These are phyloP conservation scores for Anodontia alba DNA, from an alignment of 2,888 invertebrate species.

Conservation along the genomic window DNA sequence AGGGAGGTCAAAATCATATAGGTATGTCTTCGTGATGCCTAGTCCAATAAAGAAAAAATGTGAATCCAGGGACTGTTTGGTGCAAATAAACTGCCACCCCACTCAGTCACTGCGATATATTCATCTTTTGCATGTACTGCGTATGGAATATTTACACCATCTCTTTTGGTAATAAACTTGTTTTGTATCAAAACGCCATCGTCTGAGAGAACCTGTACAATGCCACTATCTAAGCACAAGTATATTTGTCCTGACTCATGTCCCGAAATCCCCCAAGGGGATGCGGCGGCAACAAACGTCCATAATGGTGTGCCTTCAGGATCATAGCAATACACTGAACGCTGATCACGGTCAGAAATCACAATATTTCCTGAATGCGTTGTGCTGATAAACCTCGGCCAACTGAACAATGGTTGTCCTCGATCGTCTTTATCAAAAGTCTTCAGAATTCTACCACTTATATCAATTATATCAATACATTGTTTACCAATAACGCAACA, in stretches of 20 bases:
- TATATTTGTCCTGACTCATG: constrained; percentile 59
- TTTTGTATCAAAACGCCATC: constrained; percentile 56
- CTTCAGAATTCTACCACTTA: constrained; percentile 54
- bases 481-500: constrained; percentile 62
- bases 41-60: constrained; percentile 34
- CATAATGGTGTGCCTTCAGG: constrained; percentile 58
- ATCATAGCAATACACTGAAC: constrained; percentile 57
- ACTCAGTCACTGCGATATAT: constrained; percentile 64
- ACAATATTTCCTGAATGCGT: constrained; percentile 59
- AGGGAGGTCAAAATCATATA: too few species aligned
- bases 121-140: constrained; percentile 57
- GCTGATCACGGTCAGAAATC: constrained; percentile 65
- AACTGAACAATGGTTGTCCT: constrained; percentile 54
- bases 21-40: too few species aligned
- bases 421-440: constrained; percentile 52
- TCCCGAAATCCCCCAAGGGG: constrained; percentile 67
- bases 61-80: constrained; percentile 65
- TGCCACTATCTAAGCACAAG: constrained; percentile 64
- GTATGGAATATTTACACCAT: constrained; percentile 65
- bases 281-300: constrained; percentile 58
- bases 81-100: constrained; percentile 66
- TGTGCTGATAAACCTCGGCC: constrained; percentile 63
- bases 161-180: constrained; percentile 57
- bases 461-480: constrained; percentile 63
- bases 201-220: constrained; percentile 61